Evolutionary conservation across 2,113 vertebrate genomes (phyloP).

Genomic region (Forbesichthys papilliferus): DNA sequence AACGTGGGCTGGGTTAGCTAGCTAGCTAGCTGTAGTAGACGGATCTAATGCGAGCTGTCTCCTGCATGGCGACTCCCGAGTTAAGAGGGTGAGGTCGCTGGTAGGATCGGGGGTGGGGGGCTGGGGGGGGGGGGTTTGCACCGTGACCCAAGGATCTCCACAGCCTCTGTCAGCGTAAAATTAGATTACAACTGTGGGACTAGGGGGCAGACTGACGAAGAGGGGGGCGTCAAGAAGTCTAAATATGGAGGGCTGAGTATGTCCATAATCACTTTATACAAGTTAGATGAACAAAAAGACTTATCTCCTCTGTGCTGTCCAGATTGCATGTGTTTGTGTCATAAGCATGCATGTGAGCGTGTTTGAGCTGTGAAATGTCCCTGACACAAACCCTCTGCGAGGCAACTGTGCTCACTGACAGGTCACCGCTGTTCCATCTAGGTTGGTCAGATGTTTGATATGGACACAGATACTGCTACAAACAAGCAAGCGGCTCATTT

Average conservation of each 20-base stretch:
- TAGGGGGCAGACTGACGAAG: constrained; percentile 62
- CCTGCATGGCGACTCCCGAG: constrained; percentile 75
- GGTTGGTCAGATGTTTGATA: constrained; percentile 34
- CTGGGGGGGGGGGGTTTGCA: constrained; percentile 31
- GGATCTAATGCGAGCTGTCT: constrained; percentile 79
- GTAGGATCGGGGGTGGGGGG: constrained; percentile 6
- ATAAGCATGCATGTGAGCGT: constrained; percentile 29
- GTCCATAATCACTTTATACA: constrained; percentile 80
- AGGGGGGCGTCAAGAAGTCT: constrained; percentile 79
- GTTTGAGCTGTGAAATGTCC: constrained; percentile 32
- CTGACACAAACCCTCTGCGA: constrained; percentile 30
- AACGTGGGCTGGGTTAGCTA: constrained; percentile 36
- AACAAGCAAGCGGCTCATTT: constrained; percentile 3
- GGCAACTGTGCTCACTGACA: constrained; percentile 28
- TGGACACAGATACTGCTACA: constrained; percentile 47
- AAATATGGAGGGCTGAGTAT: constrained; percentile 77
- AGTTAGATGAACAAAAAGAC: constrained; percentile 74
- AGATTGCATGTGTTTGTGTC: constrained; percentile 59
- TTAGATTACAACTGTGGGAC: constrained; percentile 78
- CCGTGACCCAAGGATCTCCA: constrained; percentile 75
- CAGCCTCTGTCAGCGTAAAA: constrained; percentile 79
- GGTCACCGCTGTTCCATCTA: constrained; percentile 31
- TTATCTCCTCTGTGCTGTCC: constrained; percentile 69
- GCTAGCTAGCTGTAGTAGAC: constrained; percentile 58
- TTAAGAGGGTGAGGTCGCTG: constrained; percentile 51